Evolutionary conservation across 2,113 vertebrate species (phyloP).

Genomic region (Acinonyx jubatus): DNA sequence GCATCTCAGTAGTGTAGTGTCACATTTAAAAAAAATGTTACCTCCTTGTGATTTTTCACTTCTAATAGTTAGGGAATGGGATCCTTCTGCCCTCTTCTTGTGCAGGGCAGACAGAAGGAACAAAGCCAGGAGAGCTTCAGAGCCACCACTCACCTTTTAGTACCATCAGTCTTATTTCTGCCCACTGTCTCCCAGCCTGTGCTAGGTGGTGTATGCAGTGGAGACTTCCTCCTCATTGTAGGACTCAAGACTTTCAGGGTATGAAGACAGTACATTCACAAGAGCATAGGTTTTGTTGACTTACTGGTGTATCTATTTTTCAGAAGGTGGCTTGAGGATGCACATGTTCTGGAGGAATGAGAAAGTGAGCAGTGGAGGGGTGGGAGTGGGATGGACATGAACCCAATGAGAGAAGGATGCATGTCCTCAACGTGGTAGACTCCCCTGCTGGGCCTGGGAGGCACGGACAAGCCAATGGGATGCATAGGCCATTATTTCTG

Average conservation of each 20-base stretch:
- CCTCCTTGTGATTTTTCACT: background rate
- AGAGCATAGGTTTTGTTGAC: background rate
- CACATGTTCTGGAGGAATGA: background rate
- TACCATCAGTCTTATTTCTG: background rate
- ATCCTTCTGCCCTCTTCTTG: background rate
- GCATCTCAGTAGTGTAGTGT: background rate
- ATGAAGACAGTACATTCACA: background rate
- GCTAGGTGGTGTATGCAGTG: background rate
- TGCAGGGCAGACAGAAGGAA: background rate
- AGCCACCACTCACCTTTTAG: background rate
- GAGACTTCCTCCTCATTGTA: background rate
- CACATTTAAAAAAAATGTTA: background rate
- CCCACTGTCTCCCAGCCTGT: background rate
- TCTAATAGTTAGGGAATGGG: background rate
- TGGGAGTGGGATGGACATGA: background rate
- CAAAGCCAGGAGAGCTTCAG: background rate
- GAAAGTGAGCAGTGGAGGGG: background rate
- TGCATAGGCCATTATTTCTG: background rate
- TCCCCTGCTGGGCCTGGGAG: background rate
- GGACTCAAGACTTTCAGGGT: background rate
- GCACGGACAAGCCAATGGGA: background rate
- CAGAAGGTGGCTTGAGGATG: background rate
- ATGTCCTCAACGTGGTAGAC: background rate
- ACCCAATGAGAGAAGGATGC: background rate
- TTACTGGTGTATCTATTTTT: background rate